Evolutionary conservation across 2,888 invertebrate genomes (phyloP).

Genomic region (Polydrusus cervinus): DNA sequence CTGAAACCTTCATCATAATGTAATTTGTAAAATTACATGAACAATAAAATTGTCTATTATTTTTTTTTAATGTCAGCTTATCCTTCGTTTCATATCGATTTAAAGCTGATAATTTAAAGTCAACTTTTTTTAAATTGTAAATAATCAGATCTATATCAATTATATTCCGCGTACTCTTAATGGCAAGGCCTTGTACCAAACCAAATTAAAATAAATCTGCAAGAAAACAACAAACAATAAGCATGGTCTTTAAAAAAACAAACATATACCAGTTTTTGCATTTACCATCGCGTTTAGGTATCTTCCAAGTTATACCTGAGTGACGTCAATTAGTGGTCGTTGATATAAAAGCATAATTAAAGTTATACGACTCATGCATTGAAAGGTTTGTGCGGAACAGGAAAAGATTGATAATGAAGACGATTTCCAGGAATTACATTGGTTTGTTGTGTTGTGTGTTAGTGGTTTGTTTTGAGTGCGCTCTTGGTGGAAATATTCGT

Average conservation of each 20-base stretch:
- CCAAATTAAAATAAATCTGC: not conserved
- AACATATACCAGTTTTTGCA: not conserved
- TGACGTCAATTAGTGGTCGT: constrained; percentile 9
- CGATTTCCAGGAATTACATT: not conserved
- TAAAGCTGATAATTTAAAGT: too few relatives aligned
- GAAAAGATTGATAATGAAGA: not conserved
- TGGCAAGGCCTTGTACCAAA: not conserved
- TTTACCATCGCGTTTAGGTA: constrained; percentile 12
- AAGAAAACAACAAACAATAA: not conserved
- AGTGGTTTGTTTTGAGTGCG: not conserved
- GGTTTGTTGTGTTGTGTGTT: constrained; percentile 17
- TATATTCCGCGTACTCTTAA: too few relatives aligned
- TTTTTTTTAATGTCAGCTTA: too few relatives aligned
- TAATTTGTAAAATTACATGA: too few relatives aligned
- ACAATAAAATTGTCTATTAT: too few relatives aligned
- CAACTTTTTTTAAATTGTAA: too few relatives aligned
- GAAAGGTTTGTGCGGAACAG: not conserved
- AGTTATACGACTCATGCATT: not conserved
- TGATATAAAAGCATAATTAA: constrained; percentile 23
- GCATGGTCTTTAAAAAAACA: not conserved
- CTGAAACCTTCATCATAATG: too few relatives aligned
- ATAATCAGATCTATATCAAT: too few relatives aligned
- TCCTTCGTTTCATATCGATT: too few relatives aligned
- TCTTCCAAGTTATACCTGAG: not conserved
- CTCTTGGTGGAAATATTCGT: constrained; percentile 13